Evolutionary conservation across 2,888 invertebrate species (phyloP).

Genomic region (Dryadula phaetusa): DNA sequence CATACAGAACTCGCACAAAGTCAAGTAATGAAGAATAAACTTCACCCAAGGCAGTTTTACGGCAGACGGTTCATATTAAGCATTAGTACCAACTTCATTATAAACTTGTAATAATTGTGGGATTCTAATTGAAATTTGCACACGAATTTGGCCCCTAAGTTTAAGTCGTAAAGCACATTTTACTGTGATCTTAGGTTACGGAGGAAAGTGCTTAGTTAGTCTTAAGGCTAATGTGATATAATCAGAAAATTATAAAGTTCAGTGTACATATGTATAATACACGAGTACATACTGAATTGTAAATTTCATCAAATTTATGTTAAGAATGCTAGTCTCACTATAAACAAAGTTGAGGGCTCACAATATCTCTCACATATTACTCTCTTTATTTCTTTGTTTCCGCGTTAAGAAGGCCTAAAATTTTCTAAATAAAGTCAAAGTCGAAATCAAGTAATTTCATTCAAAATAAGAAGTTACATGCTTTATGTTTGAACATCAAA

Average conservation of each 20-base stretch:
- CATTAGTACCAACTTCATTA: conserved; percentile 41
- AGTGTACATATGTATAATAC: background rate
- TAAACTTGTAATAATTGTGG: conserved; percentile 40
- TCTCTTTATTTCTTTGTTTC: background rate
- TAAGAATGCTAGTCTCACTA: background rate
- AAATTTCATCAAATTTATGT: background rate
- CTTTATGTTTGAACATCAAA: too few species aligned
- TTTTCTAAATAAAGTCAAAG: too few species aligned
- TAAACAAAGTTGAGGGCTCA: background rate
- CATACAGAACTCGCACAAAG: conserved; percentile 29
- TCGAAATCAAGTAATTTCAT: too few species aligned
- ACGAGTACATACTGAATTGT: background rate
- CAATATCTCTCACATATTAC: too few species aligned
- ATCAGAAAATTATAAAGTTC: conserved; percentile 25
- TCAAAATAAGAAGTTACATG: too few species aligned
- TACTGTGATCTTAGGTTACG: background rate
- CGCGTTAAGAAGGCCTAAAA: too few species aligned
- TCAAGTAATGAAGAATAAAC: conserved; percentile 42
- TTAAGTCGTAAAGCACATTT: background rate
- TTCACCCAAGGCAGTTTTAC: conserved; percentile 41
- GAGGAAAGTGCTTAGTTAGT: conserved; percentile 20
- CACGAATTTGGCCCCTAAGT: conserved; percentile 15
- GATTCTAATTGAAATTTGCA: conserved; percentile 27
- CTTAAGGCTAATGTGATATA: conserved; percentile 24
- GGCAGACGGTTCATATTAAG: conserved; percentile 36